Evolutionary conservation across 2,888 invertebrate genomes (phyloP).

Genomic region (Philaethria dido): DNA sequence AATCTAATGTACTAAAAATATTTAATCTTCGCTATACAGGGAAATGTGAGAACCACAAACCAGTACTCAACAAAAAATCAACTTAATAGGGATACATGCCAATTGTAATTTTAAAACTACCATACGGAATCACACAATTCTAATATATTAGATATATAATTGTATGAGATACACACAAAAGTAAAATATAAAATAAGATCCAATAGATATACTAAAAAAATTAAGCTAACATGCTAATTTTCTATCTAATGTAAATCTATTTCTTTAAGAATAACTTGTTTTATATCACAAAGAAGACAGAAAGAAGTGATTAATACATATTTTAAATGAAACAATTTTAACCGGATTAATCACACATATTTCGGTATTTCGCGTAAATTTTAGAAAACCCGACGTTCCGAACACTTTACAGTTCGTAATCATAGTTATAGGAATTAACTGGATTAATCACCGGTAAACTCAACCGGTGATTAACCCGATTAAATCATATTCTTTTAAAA

Average conservation of each 20-base stretch:
- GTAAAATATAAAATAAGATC: background rate
- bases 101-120: constrained; percentile 23
- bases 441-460: too few relatives aligned
- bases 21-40: constrained; percentile 43
- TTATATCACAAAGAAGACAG: too few relatives aligned
- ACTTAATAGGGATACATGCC: constrained; percentile 37
- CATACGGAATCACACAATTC: constrained; percentile 17
- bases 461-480: too few relatives aligned
- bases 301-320: too few relatives aligned
- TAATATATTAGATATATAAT: background rate
- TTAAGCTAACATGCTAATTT: background rate
- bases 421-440: too few relatives aligned
- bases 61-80: constrained; percentile 50
- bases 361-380: too few relatives aligned
- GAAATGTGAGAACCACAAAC: constrained; percentile 59
- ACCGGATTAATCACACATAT: too few relatives aligned
- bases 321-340: too few relatives aligned
- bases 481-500: too few relatives aligned
- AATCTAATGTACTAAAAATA: background rate
- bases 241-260: constrained; percentile 2
- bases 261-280: background rate
- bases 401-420: too few relatives aligned
- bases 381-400: too few relatives aligned
- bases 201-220: background rate
- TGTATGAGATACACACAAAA: background rate